phyloP scores from a whole-genome alignment of 2,113 vertebrate genomes.

The Vulpes vulpes region DNA sequence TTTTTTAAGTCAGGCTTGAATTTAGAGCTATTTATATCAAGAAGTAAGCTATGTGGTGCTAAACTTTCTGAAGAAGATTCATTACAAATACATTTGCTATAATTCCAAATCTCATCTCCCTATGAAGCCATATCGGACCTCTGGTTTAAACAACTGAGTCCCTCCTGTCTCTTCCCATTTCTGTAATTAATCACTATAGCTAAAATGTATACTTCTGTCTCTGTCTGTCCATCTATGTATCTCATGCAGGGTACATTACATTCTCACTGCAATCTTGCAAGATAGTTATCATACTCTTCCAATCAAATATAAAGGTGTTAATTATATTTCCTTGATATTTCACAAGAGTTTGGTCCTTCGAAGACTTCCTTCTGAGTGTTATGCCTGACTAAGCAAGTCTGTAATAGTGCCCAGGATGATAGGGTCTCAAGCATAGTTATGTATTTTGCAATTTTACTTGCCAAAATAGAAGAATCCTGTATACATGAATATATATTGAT shows the following conservation, averaged over 20 bases:
- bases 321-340: slow-evolving; percentile 36
- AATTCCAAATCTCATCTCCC: not conserved
- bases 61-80: not conserved
- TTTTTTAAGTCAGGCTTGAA: not conserved
- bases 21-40: not conserved
- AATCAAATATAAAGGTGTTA: not conserved
- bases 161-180: not conserved
- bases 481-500: not conserved
- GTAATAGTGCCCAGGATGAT: not conserved
- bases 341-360: not conserved
- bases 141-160: not conserved
- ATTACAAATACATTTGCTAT: not conserved
- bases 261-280: not conserved
- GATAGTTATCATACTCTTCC: not conserved
- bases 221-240: not conserved
- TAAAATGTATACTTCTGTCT: not conserved
- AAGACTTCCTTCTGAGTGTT: not conserved
- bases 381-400: not conserved
- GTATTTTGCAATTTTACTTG: not conserved
- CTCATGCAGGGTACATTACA: not conserved
- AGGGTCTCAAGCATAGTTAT: not conserved
- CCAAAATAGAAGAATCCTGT: not conserved
- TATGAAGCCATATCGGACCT: not conserved
- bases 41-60: not conserved
- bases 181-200: not conserved